Base-by-base conservation (phyloP, 2,888 invertebrate species). In the Metopia argyrocephala region DNA sequence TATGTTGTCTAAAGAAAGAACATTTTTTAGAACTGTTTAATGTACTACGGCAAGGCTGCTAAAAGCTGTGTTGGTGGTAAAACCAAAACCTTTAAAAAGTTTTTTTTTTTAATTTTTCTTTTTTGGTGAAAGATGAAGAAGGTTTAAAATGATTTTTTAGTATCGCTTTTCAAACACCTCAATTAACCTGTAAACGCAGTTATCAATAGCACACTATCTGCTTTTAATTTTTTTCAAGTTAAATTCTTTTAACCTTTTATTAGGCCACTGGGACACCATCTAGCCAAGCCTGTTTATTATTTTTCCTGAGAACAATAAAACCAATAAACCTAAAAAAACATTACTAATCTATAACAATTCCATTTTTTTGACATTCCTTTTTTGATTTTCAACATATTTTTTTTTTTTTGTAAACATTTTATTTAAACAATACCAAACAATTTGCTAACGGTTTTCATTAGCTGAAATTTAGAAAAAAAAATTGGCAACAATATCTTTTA, bases 391-490 rank as follows among this genome's bases (percentile, higher is more conserved):
- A 18, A 18, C 31, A 12, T 46, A 50, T 7, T 12, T 2, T 45
- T 61, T 31, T 61, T 7, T 20, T 21, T 31, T 45, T 38, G n/a
- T 38, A 12, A 15, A 31, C 46, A 61, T 46, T 76, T 62, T 12
- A 31, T 15, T 45, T 46, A 66, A 62, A 78, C 76, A 69, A 74
- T 70, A 54, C 54, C 52, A 59, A 66, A 66, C n/a, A n/a, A 54
- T 28, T 78, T 81, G 48, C 23, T 81, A 81, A 81, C 81, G 81
- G 81, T 70, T 78, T 78, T 81, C 78, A 81, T 81, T 81, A 81
- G 78, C 27, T 69, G 50, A 59, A 65, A 27, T 48, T n/a, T 21
- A 27, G 12, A 21, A 57, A 5, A 5, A 76, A 79, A 54, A 75
- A 45, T 78, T 78, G 68, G 21, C 69, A 75, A 56, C 52, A 54